Base-by-base conservation (phyloP, 1,140 invertebrate species). In the Pomacea maculata region DNA sequence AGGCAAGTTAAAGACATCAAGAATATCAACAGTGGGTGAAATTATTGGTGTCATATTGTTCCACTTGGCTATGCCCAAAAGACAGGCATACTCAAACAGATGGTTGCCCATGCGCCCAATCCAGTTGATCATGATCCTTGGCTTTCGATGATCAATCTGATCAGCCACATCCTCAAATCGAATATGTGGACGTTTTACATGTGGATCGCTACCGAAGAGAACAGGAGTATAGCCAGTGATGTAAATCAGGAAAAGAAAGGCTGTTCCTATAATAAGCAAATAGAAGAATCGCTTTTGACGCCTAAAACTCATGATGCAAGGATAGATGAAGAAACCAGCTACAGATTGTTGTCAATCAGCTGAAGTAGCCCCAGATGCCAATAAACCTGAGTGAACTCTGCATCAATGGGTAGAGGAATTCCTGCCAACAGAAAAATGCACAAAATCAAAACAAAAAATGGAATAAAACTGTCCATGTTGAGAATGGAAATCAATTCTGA, bases 81-180 rank as follows among this genome's bases (percentile, higher is more conserved):
- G 75, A 5, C 84, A 82, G 19, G 84, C 80, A 82, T 87, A 88
- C 81, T 87, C 81, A 83, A 88, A 88, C 84, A 88, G 85, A 63
- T 87, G 85, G 79, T 88, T 88, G 17, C 87, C 87, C 79, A 84
- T 78, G 45, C 87, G 82, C 1, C 87, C 87, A 75, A 80, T 84
- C 73, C 84, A 86, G 0, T 82, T 82, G 21, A 86, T 81, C 82
- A 83, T 85, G 45, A 83, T 75, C 25, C 80, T 61, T 11, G 79
- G 79, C n/a, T 64, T 67, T 0, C 64, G 67, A 12, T 75, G 82
- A 54, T 83, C 78, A 65, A 78, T 78, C 54, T 14, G 64, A 54
- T 78, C 45, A 10, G 67, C 77, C 77, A 78, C 77, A 70, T 78
- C 77, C 54, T 78, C 77, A 57, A 78, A 78, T 14, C 52, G 67